A percentile compares a stretch with the other conserved stretches of the same genome.
Conservation (phyloP, 2,113 vertebrate genomes). For the Pao palembangensis region DNA sequence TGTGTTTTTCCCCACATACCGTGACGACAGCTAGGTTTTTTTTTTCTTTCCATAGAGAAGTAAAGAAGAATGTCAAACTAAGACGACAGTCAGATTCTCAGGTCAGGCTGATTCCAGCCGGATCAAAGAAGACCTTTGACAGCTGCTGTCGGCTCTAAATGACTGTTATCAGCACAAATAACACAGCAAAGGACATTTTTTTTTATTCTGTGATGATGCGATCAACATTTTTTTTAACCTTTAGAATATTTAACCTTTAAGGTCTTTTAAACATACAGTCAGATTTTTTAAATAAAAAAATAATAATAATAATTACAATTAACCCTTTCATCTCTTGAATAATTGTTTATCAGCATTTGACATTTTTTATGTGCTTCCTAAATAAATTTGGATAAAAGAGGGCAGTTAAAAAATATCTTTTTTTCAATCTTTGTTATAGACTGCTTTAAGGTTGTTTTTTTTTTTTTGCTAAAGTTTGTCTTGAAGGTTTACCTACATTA, state of each 20-base stretch:
- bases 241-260: constrained; percentile 7
- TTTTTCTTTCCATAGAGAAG: constrained; percentile 53
- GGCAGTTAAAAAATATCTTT: too few species aligned
- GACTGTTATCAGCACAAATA: not conserved
- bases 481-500: not conserved
- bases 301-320: too few species aligned
- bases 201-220: constrained; percentile 7
- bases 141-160: constrained; percentile 63
- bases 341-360: too few species aligned
- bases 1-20: constrained; percentile 1
- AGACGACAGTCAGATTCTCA: constrained; percentile 17
- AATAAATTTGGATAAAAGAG: too few species aligned
- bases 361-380: too few species aligned
- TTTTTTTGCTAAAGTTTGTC: not conserved
- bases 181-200: constrained; percentile 12
- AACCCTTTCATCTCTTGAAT: too few species aligned
- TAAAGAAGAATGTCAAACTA: constrained; percentile 60
- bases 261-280: too few species aligned
- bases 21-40: constrained; percentile 1
- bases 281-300: too few species aligned
- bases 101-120: constrained; percentile 43
- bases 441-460: not conserved
- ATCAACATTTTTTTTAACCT: constrained; percentile 9
- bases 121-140: constrained; percentile 28
- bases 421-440: too few species aligned